phyloP scores from a whole-genome alignment of 2,888 invertebrate species.

The Ptycholaimellus sp. region DNA sequence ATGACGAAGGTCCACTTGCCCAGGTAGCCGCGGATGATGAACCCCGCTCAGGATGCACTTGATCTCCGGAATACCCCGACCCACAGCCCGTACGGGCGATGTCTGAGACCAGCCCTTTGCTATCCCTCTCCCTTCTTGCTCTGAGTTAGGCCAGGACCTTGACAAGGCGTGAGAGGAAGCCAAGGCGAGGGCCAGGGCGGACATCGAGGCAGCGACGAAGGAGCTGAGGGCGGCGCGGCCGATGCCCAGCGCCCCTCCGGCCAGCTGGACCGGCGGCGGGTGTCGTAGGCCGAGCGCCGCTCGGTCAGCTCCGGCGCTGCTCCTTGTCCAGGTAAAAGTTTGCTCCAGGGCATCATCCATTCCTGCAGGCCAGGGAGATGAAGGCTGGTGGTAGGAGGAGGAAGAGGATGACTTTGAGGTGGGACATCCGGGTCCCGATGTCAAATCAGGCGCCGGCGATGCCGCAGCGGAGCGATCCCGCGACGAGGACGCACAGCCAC shows the following conservation, averaged over 20 bases:
- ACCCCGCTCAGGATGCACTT: conserved; percentile 83
- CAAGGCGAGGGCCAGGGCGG: conserved; percentile 46
- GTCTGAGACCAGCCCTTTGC: no score
- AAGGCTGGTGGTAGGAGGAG: neutral
- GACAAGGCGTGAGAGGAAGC: neutral
- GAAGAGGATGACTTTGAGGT: conserved; percentile 43
- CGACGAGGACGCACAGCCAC: conserved; percentile 85
- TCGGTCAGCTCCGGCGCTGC: conserved; percentile 98
- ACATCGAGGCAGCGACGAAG: conserved; percentile 70
- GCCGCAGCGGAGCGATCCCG: conserved; percentile 70
- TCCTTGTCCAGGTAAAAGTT: conserved; percentile 86
- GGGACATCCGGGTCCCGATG: conserved; percentile 69
- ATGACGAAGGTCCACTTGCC: conserved; percentile 98
- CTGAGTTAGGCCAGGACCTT: neutral
- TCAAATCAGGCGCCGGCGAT: conserved; percentile 88
- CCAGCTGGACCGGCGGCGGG: conserved; percentile 23
- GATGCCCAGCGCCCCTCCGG: no score
- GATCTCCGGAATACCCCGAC: conserved; percentile 85
- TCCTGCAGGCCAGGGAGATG: conserved; percentile 30
- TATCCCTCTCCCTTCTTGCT: neutral
- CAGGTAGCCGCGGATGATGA: conserved; percentile 88
- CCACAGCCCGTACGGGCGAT: conserved; percentile 99
- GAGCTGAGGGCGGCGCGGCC: neutral
- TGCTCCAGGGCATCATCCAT: conserved; percentile 81
- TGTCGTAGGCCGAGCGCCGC: no score